Base-by-base conservation (phyloP, 2,113 vertebrate genomes). In the Apodemus speciosus region DNA sequence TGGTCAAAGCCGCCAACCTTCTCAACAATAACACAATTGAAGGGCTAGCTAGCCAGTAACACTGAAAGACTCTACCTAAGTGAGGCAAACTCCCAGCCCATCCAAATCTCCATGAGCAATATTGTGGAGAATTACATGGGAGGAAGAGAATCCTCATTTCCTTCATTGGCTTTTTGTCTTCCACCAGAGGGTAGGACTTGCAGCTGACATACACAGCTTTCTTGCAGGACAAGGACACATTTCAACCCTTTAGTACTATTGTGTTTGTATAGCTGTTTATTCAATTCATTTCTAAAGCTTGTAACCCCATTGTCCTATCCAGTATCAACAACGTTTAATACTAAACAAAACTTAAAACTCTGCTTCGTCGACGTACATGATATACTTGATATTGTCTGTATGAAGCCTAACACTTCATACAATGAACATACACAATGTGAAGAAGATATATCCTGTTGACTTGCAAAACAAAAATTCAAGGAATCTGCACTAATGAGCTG, bases 241-340 rank as follows among this genome's bases (percentile, higher is more conserved):
- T 97, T 88, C 93, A 95, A 58, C 66, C 79, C 84, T 96, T 96
- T 77, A 93, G 60, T 92, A 95, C 76, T 93, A 87, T 96, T 97
- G 20, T 73, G 23, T 94, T 92, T 92, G 77, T 96, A 93, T 95
- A 92, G 91, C 97, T 97, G 96, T 94, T 94, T 87, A 94, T 95
- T 97, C 94, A 86, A 83, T 13, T 90, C 96, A 92, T 96, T 97
- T 96, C 95, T 97, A 97, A 97, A 96, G 68, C 93, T 97, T 88
- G 40, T 97, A 97, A 96, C 93, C 97, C 96, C 96, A 90, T 97
- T 97, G 97, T 97, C 91, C 49, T 94, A 76, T 13, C 51, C 11
- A 43, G 0, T 35, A 89, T 79, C 7, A 20, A 85, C 80, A 80
- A 83, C 38, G 96, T 94, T 97, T 96, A 97, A 96, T 96, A 97